Base-by-base conservation (phyloP, 53 echinoderm and acorn worm genomes). In the Arbacia lixula region DNA sequence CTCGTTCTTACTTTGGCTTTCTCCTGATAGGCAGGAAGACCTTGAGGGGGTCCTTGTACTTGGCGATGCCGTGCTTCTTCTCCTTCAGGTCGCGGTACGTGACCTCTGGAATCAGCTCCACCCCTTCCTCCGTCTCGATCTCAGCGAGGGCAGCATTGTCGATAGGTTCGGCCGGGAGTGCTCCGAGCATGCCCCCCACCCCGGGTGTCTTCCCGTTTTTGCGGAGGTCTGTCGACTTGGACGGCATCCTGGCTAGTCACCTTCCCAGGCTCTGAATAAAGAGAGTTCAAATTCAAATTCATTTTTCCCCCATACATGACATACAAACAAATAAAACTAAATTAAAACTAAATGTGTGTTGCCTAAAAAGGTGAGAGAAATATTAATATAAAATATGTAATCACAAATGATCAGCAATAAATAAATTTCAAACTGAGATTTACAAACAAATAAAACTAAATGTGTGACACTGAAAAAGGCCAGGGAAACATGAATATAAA, bases 1-100 rank as follows among this genome's bases (percentile, higher is more conserved):
- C n/a, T n/a, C n/a, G 36, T 32, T 57, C 93, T 57, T 85, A 93
- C 93, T 72, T 93, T 12, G 90, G 92, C 34, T 88, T 90, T 62
- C 56, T 73, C 78, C 95, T 71, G 76, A 87, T 57, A 0, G 95
- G 95, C 0, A 84, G 46, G 32, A 90, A 36, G 12, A 93, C 90
- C 61, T 92, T 92, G 28, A 95, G 86, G 1, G 92, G 82, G 22
- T 81, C 82, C 46, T 9, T 63, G 64, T 81, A 81, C 33, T 81
- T 81, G 17, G 40, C 20, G 9, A 63, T 28, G 5, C 82, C 82
- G 9, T 74, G 42, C 82, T 81, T 81, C 50, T 81, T 81, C 21
- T 31, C 4, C 22, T 81, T 81, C 9, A 81, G 0, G 50, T 81
- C 82, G 22, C 82, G 62, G 64, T 81, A 81, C 3, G 62, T 64